Conservation (phyloP, 2,888 invertebrate genomes). For the Drosophila suboccidentalis region DNA sequence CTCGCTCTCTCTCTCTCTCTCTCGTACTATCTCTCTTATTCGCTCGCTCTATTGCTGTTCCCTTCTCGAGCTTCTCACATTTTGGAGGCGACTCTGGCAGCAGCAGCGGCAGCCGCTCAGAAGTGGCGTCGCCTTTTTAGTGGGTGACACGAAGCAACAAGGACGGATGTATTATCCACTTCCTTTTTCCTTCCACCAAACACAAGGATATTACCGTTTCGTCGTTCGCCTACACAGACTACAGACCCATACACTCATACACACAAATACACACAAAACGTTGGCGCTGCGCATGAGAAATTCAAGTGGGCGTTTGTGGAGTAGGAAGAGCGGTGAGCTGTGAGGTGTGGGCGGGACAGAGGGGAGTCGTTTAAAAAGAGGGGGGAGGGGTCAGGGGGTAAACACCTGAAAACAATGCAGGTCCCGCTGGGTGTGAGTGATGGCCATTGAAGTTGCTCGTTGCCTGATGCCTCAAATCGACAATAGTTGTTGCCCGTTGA, state of each 20-base stretch:
- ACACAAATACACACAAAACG: conserved; percentile 4
- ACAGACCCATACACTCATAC: conserved; percentile 40
- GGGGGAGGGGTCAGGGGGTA: conserved; percentile 27
- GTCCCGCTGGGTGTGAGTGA: conserved; percentile 34
- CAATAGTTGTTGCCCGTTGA: conserved; percentile 63
- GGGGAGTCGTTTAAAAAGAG: neutral
- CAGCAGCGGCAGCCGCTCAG: conserved; percentile 44
- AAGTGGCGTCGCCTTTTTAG: conserved; percentile 83
- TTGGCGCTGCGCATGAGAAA: conserved; percentile 39
- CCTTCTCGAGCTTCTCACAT: conserved; percentile 31
- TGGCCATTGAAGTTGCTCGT: conserved; percentile 52
- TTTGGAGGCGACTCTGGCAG: conserved; percentile 35
- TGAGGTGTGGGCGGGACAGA: neutral
- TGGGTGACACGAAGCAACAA: conserved; percentile 86
- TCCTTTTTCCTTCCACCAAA: conserved; percentile 87
- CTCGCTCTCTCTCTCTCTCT: conserved; percentile 19
- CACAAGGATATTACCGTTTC: conserved; percentile 86
- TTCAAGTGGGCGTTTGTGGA: conserved; percentile 31
- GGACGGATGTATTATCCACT: conserved; percentile 87
- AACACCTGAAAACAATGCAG: conserved; percentile 65
- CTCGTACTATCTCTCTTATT: conserved; percentile 20
- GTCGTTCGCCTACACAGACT: conserved; percentile 73
- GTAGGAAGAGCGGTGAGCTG: neutral
- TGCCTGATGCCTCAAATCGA: conserved; percentile 59
- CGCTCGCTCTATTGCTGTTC: conserved; percentile 33